phyloP scores from a whole-genome alignment of 2,888 invertebrate species.

The Chrysolina haemoptera region DNA sequence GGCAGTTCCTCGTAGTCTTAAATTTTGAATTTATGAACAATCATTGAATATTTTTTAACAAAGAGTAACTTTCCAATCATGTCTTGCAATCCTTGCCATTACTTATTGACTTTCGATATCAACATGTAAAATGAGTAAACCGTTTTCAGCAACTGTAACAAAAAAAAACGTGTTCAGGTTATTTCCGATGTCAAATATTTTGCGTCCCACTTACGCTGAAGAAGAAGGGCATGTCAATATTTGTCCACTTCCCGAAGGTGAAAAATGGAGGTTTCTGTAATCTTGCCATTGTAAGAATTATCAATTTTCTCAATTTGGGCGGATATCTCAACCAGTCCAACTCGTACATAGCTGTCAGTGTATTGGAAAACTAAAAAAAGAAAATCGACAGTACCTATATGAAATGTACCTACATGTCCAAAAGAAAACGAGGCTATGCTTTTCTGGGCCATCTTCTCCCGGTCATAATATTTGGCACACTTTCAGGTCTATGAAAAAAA shows the following conservation, averaged over 20 bases:
- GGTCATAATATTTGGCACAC: too few species aligned
- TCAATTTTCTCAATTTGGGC: slow-evolving; percentile 23
- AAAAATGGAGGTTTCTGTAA: slow-evolving; percentile 32
- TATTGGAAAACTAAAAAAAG: slow-evolving; percentile 25
- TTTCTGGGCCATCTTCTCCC: too few species aligned
- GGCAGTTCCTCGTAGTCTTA: too few species aligned
- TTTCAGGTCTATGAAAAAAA: too few species aligned
- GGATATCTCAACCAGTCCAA: slow-evolving; percentile 36
- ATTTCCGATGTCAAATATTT: neutral
- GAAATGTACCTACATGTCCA: too few species aligned
- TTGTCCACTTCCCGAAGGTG: slow-evolving; percentile 27
- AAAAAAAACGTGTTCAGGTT: neutral
- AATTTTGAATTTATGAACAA: too few species aligned
- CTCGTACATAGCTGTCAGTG: slow-evolving; percentile 21
- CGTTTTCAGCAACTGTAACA: slow-evolving; percentile 33
- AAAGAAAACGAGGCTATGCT: too few species aligned
- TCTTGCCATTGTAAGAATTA: slow-evolving; percentile 30
- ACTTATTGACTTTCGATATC: slow-evolving; percentile 27
- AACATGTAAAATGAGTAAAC: slow-evolving; percentile 36
- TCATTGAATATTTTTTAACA: too few species aligned
- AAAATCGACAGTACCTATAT: too few species aligned
- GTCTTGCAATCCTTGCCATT: neutral
- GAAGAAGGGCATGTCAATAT: slow-evolving; percentile 27
- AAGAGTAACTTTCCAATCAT: too few species aligned
- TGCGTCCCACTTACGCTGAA: slow-evolving; percentile 22